Base-by-base conservation (phyloP, 2,888 invertebrate species). In the Drosophila neotestacea region DNA sequence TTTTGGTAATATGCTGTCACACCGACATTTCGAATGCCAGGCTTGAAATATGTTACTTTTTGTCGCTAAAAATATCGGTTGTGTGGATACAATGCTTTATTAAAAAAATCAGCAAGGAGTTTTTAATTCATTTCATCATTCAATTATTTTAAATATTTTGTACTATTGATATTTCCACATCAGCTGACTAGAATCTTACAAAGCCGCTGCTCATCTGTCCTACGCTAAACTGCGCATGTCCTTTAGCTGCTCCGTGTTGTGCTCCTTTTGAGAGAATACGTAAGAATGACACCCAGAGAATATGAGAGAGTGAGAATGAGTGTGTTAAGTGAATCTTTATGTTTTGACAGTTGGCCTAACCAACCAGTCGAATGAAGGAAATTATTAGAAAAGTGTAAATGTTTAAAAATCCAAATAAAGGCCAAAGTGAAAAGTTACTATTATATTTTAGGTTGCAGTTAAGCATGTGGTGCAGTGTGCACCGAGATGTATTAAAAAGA, bases 181-280 rank as follows among this genome's bases (percentile, higher is more conserved):
- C 68, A 76, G 62, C 73, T 76, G 72, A 2, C 0, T 6, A 10
- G 4, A 11, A 39, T 7, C 6, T 0, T 4, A 5, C 0, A 16
- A 28, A 13, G 4, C 79, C 85, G 83, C 83, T 84, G 83, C 1
- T 34, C 4, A 4, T 36, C 22, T 41, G 22, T 6, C 9, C 42
- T 41, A 9, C 2, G 22, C 11, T 62, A 50, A 46, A 65, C 42
- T 82, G 85, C 85, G 85, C 85, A 85, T 80, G 85, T 85, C 85
- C 80, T 77, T 60, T 75, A 84, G 77, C 79, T 84, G 72, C 66
- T 55, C 16, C 16, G 16, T 70, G 63, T 73, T 64, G 61, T 64
- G 46, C 47, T 70, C 56, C 56, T 69, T 62, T 44, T 36, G 51
- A 36, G 51, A 55, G 22, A 55, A 46, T 27, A 5, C 2, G 42